Conservation (phyloP, 2,888 invertebrate genomes). For the Tetheella fluctuosa region DNA sequence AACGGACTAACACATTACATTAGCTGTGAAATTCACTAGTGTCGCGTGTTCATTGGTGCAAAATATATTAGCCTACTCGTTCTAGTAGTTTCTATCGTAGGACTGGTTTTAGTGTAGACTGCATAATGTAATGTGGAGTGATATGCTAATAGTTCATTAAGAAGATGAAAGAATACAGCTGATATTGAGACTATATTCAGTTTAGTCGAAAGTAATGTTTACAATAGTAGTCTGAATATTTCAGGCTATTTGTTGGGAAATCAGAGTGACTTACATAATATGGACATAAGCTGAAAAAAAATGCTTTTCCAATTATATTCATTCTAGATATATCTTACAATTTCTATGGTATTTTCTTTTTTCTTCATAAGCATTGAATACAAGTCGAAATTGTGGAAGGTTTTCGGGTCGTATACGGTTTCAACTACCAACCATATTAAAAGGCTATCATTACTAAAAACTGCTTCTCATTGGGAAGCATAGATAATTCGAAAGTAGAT, state of each 20-base stretch:
- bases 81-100: background rate
- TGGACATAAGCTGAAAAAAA: background rate
- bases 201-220: background rate
- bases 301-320: background rate
- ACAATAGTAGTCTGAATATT: background rate
- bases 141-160: background rate
- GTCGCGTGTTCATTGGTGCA: conserved; percentile 9
- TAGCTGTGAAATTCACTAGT: conserved; percentile 38
- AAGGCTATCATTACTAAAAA: background rate
- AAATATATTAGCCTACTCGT: background rate
- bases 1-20: conserved; percentile 36
- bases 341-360: background rate
- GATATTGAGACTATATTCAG: background rate
- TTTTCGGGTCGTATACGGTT: background rate
- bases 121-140: background rate
- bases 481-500: background rate
- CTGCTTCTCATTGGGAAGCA: background rate
- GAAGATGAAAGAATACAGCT: background rate
- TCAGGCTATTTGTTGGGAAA: background rate
- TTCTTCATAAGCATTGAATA: background rate
- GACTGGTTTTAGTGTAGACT: background rate
- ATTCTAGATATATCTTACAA: background rate
- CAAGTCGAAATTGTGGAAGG: background rate
- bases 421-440: no score
- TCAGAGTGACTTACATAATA: background rate